A percentile compares a stretch with the other conserved stretches of the same genome.
These are phyloP conservation scores for Uloborus diversus DNA, from an alignment of 1,140 invertebrate genomes.

Conservation along the genomic window DNA sequence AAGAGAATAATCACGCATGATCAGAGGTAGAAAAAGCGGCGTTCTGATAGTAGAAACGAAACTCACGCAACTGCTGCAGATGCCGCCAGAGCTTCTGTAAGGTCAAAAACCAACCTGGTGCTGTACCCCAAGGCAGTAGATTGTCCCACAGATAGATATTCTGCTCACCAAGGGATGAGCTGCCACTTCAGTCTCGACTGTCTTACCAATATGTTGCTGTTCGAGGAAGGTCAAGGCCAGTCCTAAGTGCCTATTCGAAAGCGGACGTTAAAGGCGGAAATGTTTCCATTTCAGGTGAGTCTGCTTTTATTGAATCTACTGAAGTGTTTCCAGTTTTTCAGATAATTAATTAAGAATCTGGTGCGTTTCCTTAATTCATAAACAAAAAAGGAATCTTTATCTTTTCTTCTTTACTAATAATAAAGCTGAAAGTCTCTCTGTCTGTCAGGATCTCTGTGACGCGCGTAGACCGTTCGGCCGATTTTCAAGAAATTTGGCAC, in stretches of 20 bases:
- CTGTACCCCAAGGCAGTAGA: not conserved
- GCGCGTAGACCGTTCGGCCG: no score
- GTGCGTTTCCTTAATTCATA: no score
- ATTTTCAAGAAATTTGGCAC: no score
- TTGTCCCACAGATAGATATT: slow-evolving; percentile 16
- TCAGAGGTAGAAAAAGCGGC: not conserved
- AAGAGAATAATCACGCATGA: not conserved
- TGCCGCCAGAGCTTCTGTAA: slow-evolving; percentile 17
- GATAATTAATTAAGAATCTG: no score
- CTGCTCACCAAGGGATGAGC: not conserved
- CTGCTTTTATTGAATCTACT: not conserved
- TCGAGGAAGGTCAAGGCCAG: slow-evolving; percentile 25
- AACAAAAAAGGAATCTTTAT: no score
- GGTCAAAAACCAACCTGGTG: slow-evolving; percentile 30
- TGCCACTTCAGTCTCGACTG: not conserved
- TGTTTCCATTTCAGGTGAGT: not conserved
- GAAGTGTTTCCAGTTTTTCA: not conserved
- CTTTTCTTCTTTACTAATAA: no score
- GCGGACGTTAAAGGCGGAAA: slow-evolving; percentile 1
- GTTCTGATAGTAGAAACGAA: not conserved
- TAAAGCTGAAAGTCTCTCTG: no score
- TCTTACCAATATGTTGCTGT: not conserved
- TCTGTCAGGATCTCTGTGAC: no score
- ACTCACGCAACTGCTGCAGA: not conserved
- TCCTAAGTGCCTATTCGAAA: no score